These are phyloP conservation scores for Hirtodrosophila duncani DNA, from an alignment of 2,888 invertebrate genomes.

Conservation along the genomic window DNA sequence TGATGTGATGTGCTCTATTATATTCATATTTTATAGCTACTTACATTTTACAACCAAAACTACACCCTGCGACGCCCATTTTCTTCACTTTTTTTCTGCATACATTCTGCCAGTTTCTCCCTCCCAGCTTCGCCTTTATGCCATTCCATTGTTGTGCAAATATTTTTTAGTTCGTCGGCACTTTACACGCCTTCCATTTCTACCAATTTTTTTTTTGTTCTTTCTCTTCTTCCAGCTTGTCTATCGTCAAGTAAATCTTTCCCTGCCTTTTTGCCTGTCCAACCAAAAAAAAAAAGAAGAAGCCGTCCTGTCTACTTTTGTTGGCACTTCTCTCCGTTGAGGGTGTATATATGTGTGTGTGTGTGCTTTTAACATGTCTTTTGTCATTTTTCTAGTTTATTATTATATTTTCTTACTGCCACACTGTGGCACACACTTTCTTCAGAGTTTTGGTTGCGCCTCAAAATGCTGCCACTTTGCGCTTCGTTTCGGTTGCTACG, in stretches of 20 bases:
- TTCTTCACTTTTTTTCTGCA: not conserved
- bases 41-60: slow-evolving; percentile 51
- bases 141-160: slow-evolving; percentile 60
- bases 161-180: slow-evolving; percentile 58
- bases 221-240: not conserved
- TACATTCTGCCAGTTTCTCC: no score
- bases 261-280: not conserved
- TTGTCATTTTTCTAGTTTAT: slow-evolving; percentile 64
- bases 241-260: not conserved
- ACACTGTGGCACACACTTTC: slow-evolving; percentile 8
- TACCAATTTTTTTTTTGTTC: slow-evolving; percentile 30
- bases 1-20: slow-evolving; percentile 59
- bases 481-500: slow-evolving; percentile 47
- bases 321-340: slow-evolving; percentile 4
- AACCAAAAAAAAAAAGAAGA: slow-evolving; percentile 47
- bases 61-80: slow-evolving; percentile 18
- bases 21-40: slow-evolving; percentile 67
- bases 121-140: not conserved
- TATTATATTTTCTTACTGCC: slow-evolving; percentile 55
- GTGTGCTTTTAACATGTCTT: slow-evolving; percentile 62
- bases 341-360: slow-evolving; percentile 12
- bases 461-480: slow-evolving; percentile 40
- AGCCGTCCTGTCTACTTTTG: slow-evolving; percentile 40
- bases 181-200: slow-evolving; percentile 50
- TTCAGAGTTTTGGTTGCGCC: not conserved